These are phyloP conservation scores for Sternotherus odoratus DNA, from an alignment of 2,797 vertebrate genomes.

Conservation along the genomic window DNA sequence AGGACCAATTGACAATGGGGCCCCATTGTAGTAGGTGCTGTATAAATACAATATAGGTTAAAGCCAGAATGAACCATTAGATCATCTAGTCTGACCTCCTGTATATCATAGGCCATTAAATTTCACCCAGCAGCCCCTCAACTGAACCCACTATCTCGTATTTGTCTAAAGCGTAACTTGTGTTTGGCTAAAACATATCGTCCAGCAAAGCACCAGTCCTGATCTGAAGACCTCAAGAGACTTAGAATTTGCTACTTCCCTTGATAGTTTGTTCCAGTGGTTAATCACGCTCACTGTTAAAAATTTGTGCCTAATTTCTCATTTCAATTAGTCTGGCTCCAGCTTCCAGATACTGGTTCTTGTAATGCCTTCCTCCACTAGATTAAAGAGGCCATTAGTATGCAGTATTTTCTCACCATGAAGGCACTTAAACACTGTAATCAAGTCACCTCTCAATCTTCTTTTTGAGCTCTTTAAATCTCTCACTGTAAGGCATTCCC, in stretches of 20 bases:
- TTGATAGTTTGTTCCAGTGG: slow-evolving; percentile 6
- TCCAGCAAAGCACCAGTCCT: neutral
- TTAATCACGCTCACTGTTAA: neutral
- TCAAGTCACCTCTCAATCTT: neutral
- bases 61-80: slow-evolving; percentile 21
- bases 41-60: neutral
- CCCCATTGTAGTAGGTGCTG: neutral
- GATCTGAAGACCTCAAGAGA: neutral
- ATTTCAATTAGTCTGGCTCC: neutral
- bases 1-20: neutral
- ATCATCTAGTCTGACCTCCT: neutral
- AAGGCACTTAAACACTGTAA: neutral
- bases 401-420: neutral
- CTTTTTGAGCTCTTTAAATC: neutral
- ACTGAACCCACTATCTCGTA: neutral
- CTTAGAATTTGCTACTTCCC: neutral
- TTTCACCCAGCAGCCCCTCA: neutral
- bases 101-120: neutral
- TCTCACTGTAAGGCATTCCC: neutral
- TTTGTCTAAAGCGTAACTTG: neutral
- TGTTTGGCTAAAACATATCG: neutral
- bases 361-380: neutral
- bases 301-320: slow-evolving; percentile 1
- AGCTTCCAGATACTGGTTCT: neutral
- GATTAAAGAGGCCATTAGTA: neutral